Conservation (phyloP, 1,140 invertebrate genomes). For the Gonatopus flavifemur region DNA sequence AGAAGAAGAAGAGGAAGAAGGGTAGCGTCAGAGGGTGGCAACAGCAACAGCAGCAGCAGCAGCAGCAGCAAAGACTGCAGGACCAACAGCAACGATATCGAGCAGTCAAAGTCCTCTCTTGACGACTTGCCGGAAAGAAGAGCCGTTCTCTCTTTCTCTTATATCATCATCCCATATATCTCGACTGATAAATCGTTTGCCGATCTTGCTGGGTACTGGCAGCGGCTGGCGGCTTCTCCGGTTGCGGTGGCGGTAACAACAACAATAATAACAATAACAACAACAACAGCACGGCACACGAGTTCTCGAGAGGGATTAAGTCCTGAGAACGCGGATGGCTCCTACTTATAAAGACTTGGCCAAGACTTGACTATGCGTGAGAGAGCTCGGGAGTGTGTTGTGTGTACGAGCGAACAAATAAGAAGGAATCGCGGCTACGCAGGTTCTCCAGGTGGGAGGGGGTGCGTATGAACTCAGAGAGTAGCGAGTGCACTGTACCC, state of each 20-base stretch:
- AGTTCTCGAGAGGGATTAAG: conserved; percentile 58
- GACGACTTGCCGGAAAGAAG: background rate
- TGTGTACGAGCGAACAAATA: conserved; percentile 15
- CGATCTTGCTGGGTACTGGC: too few species aligned
- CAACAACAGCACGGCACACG: too few species aligned
- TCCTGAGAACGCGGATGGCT: conserved; percentile 56
- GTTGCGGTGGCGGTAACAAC: too few species aligned
- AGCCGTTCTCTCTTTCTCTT: background rate
- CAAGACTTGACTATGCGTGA: conserved; percentile 31
- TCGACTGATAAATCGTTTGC: conserved; percentile 50
- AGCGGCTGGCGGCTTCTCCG: too few species aligned
- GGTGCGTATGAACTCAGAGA: too few species aligned
- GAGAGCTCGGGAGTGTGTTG: conserved; percentile 9
- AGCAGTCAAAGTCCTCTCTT: background rate
- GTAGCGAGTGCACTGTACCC: too few species aligned
- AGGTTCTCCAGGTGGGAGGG: conserved; percentile 24
- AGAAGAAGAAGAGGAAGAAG: background rate
- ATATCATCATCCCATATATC: too few species aligned
- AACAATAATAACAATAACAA: too few species aligned
- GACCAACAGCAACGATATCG: too few species aligned
- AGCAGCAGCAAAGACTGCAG: background rate
- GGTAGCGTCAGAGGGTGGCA: background rate
- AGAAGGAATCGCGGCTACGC: conserved; percentile 27
- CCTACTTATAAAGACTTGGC: conserved; percentile 58
- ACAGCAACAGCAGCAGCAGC: background rate